These are phyloP conservation scores for Hedychridium roseum DNA, from an alignment of 2,888 invertebrate genomes.

Conservation along the genomic window DNA sequence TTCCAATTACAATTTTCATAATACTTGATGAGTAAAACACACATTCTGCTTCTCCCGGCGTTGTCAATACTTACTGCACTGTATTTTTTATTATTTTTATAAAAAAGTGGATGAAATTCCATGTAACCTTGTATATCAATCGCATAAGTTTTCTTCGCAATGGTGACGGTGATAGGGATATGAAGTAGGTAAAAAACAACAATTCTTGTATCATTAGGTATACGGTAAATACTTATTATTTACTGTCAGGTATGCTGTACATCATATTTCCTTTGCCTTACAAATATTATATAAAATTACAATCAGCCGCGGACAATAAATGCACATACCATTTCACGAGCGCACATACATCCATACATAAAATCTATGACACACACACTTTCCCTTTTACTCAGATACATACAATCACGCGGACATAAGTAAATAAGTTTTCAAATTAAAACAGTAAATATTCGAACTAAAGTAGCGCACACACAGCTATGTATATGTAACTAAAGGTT, in stretches of 20 bases:
- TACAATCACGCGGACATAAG: conserved; percentile 17
- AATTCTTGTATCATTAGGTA: conserved; percentile 43
- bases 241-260: conserved; percentile 62
- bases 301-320: conserved; percentile 58
- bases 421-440: conserved; percentile 35
- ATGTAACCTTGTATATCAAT: no score
- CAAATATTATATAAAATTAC: conserved; percentile 63
- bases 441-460: conserved; percentile 31
- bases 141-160: no score
- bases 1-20: no score
- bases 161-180: no score
- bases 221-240: conserved; percentile 60
- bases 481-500: no score
- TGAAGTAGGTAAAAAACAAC: no score
- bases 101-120: no score
- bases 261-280: conserved; percentile 60
- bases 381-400: conserved; percentile 4
- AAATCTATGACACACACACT: conserved; percentile 26
- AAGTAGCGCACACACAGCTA: conserved; percentile 14
- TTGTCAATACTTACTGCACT: no score
- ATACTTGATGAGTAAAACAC: no score
- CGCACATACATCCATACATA: conserved; percentile 29
- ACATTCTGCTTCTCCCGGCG: no score
- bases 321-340: conserved; percentile 37
- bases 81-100: no score